Base-by-base conservation (phyloP, 2,888 invertebrate species). In the Alcis repandata region DNA sequence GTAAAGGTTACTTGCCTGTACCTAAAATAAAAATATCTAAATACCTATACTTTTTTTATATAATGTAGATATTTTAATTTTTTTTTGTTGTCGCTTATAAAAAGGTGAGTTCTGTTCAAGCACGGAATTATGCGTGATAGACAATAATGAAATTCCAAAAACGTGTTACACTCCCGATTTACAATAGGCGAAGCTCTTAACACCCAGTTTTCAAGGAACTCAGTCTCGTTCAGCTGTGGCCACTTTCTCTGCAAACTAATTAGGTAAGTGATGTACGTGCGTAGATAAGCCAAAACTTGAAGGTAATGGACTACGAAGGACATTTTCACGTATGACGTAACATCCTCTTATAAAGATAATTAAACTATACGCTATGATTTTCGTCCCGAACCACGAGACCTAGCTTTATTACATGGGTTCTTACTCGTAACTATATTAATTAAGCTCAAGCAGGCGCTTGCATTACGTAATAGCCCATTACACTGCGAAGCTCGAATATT, bases 181-280 rank as follows among this genome's bases (percentile, higher is more conserved):
- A 15, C n/a, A n/a, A n/a, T n/a, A n/a, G n/a, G n/a, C n/a, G n/a
- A n/a, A n/a, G n/a, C n/a, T 41, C 40, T 4, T 19, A 49, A 0
- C 48, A 20, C 32, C 19, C 38, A 43, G 7, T 49, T 62, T 49
- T 10, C 22, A 33, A 63, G 45, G 52, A 58, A 10, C 51, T 38
- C 63, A 46, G 53, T 53, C 20, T 32, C 15, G 46, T 52, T 61
- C 57, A 67, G 66, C 61, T 54, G 57, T 15, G 62, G 36, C 52
- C 49, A 53, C 49, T 48, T 36, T 51, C 57, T 36, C 38, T 27
- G 36, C 41, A 43, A 64, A 59, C 36, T 64, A 64, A 64, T 64
- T 59, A 64, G 45, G 54, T 49, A 48, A 64, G 64, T 54, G 63
- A 58, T 63, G 49, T 51, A 63, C 63, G 63, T 58, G 63, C 53